Conservation (phyloP, 2,888 invertebrate species). For the Eremobia ochroleuca region DNA sequence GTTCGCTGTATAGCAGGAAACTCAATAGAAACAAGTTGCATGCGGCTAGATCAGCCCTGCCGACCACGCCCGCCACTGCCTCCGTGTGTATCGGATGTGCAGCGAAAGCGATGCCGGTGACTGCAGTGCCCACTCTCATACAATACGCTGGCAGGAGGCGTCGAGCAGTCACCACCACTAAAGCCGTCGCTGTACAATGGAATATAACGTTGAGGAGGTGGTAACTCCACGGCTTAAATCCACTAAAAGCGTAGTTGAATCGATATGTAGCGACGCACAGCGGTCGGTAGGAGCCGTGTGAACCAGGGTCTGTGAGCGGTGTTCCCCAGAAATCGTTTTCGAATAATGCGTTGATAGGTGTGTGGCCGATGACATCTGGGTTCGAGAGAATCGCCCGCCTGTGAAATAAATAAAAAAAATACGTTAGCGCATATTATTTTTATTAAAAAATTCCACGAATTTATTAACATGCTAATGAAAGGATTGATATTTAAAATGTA, state of each 20-base stretch:
- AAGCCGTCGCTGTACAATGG: conserved; percentile 95
- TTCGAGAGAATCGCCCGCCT: conserved; percentile 99
- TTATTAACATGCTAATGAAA: conserved; percentile 55
- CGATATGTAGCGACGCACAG: conserved; percentile 97
- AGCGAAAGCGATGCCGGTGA: conserved; percentile 97
- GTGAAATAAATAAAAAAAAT: conserved; percentile 81
- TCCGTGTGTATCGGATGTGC: conserved; percentile 99
- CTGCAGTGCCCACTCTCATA: conserved; percentile 92
- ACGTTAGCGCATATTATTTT: conserved; percentile 64
- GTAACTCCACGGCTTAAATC: conserved; percentile 95
- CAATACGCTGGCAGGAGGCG: conserved; percentile 92
- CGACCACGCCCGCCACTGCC: conserved; percentile 98
- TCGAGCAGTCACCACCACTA: conserved; percentile 95
- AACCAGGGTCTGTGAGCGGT: conserved; percentile 97
- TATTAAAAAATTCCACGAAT: conserved; percentile 25
- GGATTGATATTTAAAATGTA: conserved; percentile 58
- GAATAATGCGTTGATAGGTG: conserved; percentile 95
- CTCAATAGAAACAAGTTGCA: conserved; percentile 97
- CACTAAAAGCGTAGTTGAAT: conserved; percentile 95
- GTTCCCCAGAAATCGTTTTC: conserved; percentile 99
- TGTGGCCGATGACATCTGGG: conserved; percentile 96
- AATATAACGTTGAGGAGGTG: conserved; percentile 96
- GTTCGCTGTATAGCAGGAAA: conserved; percentile 96
- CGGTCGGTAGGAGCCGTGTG: conserved; percentile 99
- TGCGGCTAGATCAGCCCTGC: conserved; percentile 98